These are phyloP conservation scores for Megalurothrips usitatus DNA, from an alignment of 2,888 invertebrate species.

Conservation along the genomic window DNA sequence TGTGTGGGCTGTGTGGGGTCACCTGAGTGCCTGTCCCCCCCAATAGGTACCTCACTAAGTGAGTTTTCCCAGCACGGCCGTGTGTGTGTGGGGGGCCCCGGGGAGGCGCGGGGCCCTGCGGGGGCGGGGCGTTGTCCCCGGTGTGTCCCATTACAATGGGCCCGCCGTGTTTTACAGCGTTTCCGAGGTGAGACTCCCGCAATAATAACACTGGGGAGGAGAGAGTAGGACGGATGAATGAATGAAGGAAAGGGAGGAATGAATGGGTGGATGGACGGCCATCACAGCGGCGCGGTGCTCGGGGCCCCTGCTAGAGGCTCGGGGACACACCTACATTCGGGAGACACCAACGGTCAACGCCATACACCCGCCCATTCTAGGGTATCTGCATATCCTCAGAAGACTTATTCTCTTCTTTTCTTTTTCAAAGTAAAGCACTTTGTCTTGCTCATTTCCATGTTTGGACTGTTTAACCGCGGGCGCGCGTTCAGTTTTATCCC, in stretches of 20 bases:
- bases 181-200: conserved; percentile 17
- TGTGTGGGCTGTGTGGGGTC: conserved; percentile 9
- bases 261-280: not conserved
- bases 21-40: not conserved
- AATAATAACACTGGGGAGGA: conserved; percentile 10
- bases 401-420: no score
- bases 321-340: not conserved
- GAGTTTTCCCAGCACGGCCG: not conserved
- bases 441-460: no score
- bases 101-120: not conserved
- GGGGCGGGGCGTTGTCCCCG: not conserved
- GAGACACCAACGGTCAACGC: no score
- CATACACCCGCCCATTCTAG: no score
- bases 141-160: conserved; percentile 21
- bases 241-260: not conserved
- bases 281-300: not conserved
- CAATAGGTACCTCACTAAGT: conserved; percentile 1
- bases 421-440: no score
- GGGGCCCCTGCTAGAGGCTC: not conserved
- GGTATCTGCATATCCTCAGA: no score
- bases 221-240: not conserved
- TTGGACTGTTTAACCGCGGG: no score
- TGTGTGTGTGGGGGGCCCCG: not conserved
- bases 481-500: no score
- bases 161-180: not conserved